Conservation (phyloP, 2,888 invertebrate species). For the Andrena chrysosceles region DNA sequence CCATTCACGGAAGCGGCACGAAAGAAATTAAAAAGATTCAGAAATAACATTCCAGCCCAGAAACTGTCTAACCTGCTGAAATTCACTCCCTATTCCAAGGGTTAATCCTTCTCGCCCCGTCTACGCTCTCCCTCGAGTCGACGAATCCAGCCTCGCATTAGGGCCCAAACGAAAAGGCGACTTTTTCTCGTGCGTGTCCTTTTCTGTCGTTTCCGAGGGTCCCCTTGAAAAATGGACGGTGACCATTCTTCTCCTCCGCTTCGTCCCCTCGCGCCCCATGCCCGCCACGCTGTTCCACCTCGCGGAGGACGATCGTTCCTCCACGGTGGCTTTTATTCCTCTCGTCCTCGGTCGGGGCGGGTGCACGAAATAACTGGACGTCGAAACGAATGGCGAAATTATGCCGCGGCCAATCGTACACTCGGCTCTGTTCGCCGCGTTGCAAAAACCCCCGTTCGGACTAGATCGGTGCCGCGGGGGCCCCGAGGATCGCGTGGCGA, state of each 20-base stretch:
- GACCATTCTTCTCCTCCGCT: slow-evolving; percentile 41
- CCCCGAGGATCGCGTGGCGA: background rate
- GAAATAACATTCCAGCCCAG: too few relatives aligned
- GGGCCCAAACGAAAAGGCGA: slow-evolving; percentile 41
- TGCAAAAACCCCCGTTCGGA: slow-evolving; percentile 45
- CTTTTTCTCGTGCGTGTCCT: slow-evolving; percentile 41
- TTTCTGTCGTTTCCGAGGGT: slow-evolving; percentile 35
- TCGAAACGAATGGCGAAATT: slow-evolving; percentile 68
- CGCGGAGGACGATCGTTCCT: slow-evolving; percentile 36
- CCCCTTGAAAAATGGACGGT: slow-evolving; percentile 51
- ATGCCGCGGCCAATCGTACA: slow-evolving; percentile 49
- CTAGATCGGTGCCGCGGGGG: slow-evolving; percentile 40
- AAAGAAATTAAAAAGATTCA: too few relatives aligned
- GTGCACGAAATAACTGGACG: slow-evolving; percentile 56
- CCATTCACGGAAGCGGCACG: too few relatives aligned
- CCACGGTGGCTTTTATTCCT: slow-evolving; percentile 38
- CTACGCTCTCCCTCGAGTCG: background rate
- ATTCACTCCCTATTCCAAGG: background rate
- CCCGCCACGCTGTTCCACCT: slow-evolving; percentile 29
- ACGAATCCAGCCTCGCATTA: slow-evolving; percentile 35
- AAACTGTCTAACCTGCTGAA: background rate
- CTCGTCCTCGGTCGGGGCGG: slow-evolving; percentile 15
- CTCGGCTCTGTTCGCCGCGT: slow-evolving; percentile 16
- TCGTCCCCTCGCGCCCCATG: background rate
- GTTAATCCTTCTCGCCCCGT: slow-evolving; percentile 34